A percentile compares a stretch with the other conserved stretches of the same genome.
phyloP scores from a whole-genome alignment of 2,797 vertebrate genomes.

The Rhynchonycteris naso region DNA sequence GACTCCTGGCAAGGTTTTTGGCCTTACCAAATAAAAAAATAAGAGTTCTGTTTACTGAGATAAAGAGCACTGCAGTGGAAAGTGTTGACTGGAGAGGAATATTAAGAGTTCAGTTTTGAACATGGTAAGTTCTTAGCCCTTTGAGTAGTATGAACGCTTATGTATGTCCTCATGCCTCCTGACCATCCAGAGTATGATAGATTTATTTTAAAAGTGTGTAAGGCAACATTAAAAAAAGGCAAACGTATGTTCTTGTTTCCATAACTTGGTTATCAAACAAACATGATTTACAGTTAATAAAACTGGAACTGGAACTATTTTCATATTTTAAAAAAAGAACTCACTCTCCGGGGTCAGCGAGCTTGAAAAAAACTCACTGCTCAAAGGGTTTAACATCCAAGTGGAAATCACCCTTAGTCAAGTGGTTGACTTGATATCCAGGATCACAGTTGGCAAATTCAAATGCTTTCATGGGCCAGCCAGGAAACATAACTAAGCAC shows the following conservation, averaged over 20 bases:
- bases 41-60: background rate
- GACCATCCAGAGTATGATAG: no score
- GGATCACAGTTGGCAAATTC: slow-evolving; percentile 5
- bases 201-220: no score
- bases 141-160: no score
- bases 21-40: background rate
- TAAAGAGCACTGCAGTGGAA: background rate
- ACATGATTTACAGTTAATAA: no score
- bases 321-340: no score
- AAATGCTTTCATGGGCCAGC: background rate
- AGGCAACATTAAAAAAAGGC: no score
- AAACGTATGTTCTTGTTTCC: no score
- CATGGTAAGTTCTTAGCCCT: background rate
- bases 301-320: no score
- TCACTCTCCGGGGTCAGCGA: no score
- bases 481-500: background rate
- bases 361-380: no score
- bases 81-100: background rate
- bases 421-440: background rate
- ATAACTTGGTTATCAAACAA: no score
- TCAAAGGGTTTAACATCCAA: background rate
- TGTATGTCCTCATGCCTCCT: no score
- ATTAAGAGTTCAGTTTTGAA: background rate
- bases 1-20: background rate
- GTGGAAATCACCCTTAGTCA: background rate